Evolutionary conservation across 2,113 vertebrate genomes (phyloP).

Genomic region (Candoia aspera): DNA sequence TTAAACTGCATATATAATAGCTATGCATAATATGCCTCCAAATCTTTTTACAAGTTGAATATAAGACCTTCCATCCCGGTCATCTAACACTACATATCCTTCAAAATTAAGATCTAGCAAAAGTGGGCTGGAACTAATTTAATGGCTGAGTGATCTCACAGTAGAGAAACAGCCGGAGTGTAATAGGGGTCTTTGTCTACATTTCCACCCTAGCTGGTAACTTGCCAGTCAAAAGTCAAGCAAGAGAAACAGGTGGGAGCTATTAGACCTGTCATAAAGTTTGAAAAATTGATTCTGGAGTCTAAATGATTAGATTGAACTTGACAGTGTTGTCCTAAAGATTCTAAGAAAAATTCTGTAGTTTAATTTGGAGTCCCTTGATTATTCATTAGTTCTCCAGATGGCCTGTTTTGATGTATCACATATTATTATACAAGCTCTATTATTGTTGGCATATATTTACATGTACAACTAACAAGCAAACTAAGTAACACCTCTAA

Average conservation of each 20-base stretch:
- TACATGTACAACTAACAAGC: slow-evolving; percentile 60
- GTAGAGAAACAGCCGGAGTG: slow-evolving; percentile 85
- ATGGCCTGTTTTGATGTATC: slow-evolving; percentile 79
- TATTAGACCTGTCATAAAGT: slow-evolving; percentile 99
- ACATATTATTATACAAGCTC: slow-evolving; percentile 73
- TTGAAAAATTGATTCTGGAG: slow-evolving; percentile 97
- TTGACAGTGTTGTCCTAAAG: slow-evolving; percentile 98
- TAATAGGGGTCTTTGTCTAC: slow-evolving; percentile 93
- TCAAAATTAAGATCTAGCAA: slow-evolving; percentile 57
- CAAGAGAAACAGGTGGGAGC: slow-evolving; percentile 91
- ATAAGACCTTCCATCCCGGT: slow-evolving; percentile 3
- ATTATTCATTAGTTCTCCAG: slow-evolving; percentile 89
- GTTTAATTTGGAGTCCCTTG: slow-evolving; percentile 86
- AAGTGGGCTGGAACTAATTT: slow-evolving; percentile 96
- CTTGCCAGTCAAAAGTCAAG: slow-evolving; percentile 86
- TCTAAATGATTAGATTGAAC: slow-evolving; percentile 88
- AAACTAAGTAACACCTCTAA: slow-evolving; percentile 60
- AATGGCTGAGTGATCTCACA: slow-evolving; percentile 91
- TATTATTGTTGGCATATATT: slow-evolving; percentile 53
- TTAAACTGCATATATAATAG: rapidly evolving
- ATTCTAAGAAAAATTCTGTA: slow-evolving; percentile 79
- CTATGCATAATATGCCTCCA: neutral
- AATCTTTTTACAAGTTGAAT: neutral
- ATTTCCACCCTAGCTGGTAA: slow-evolving; percentile 87
- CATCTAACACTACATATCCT: slow-evolving; percentile 37